phyloP scores from a whole-genome alignment of 2,888 invertebrate genomes.

The Megaustenia siamemsis region DNA sequence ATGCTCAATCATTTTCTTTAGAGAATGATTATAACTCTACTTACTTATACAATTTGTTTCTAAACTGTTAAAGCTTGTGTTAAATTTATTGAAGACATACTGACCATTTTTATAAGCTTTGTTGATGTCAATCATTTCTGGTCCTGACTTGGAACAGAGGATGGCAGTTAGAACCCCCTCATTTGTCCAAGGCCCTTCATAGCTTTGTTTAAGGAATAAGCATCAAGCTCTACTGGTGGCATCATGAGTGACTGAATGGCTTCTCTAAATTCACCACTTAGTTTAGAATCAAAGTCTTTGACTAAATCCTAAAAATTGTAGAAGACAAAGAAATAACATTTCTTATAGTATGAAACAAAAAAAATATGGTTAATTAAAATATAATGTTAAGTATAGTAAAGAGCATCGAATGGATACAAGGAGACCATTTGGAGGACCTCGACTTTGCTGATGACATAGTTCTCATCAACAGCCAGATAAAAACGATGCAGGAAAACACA shows the following conservation, averaged over 20 bases:
- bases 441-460: too few species aligned
- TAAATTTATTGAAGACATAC: background rate
- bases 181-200: constrained; percentile 69
- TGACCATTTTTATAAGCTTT: constrained; percentile 37
- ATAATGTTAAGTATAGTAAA: too few species aligned
- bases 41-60: too few species aligned
- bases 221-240: constrained; percentile 71
- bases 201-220: constrained; percentile 70
- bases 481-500: too few species aligned
- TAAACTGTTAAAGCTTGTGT: too few species aligned
- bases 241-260: constrained; percentile 71
- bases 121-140: constrained; percentile 38
- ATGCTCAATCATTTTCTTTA: too few species aligned
- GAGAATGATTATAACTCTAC: too few species aligned
- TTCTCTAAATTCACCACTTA: constrained; percentile 75
- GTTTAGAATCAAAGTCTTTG: constrained; percentile 71
- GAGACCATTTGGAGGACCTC: too few species aligned
- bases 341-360: too few species aligned
- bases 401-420: too few species aligned
- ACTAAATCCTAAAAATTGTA: constrained; percentile 67
- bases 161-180: constrained; percentile 68
- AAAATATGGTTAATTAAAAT: too few species aligned
- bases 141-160: constrained; percentile 38
- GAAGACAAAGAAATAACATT: background rate
- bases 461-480: too few species aligned